Percentiles rank a stretch among this genome's conserved stretches.
Conservation (phyloP, 2,113 vertebrate genomes). For the Ctenomys sociabilis region DNA sequence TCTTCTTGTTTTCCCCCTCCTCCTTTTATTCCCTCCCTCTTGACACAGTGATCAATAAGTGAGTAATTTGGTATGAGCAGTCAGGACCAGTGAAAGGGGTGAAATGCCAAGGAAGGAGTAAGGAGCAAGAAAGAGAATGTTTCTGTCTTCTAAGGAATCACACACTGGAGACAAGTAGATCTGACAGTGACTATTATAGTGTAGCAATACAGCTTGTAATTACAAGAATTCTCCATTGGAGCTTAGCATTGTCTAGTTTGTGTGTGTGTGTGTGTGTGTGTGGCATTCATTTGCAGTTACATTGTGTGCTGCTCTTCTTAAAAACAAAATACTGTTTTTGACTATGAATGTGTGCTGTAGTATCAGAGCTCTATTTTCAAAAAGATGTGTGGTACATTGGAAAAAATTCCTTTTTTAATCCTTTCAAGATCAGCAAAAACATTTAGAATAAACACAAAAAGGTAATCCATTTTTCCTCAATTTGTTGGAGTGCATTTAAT, state of each 20-base stretch:
- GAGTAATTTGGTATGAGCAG: not conserved
- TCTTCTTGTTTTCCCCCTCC: not conserved
- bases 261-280: not conserved
- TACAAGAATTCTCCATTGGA: constrained; percentile 15
- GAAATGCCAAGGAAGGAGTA: not conserved
- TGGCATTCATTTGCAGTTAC: constrained; percentile 52
- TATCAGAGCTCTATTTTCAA: constrained; percentile 48
- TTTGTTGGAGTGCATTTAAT: constrained; percentile 2
- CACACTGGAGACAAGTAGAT: not conserved
- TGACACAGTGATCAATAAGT: not conserved
- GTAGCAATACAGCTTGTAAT: constrained; percentile 5
- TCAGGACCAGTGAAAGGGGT: not conserved
- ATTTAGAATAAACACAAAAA: constrained; percentile 43
- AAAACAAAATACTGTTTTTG: constrained; percentile 51
- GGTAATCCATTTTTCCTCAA: not conserved
- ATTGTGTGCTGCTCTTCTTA: constrained; percentile 43
- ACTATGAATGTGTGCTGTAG: not conserved
- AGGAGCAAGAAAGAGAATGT: not conserved
- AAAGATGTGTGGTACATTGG: not conserved
- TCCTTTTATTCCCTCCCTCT: not conserved
- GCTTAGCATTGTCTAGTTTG: not conserved
- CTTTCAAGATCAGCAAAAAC: not conserved
- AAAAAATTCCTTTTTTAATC: constrained; percentile 26
- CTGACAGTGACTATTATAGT: not conserved
- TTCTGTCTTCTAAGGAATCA: not conserved